phyloP scores from a whole-genome alignment of 1,140 invertebrate genomes.

The Carposina sasakii region DNA sequence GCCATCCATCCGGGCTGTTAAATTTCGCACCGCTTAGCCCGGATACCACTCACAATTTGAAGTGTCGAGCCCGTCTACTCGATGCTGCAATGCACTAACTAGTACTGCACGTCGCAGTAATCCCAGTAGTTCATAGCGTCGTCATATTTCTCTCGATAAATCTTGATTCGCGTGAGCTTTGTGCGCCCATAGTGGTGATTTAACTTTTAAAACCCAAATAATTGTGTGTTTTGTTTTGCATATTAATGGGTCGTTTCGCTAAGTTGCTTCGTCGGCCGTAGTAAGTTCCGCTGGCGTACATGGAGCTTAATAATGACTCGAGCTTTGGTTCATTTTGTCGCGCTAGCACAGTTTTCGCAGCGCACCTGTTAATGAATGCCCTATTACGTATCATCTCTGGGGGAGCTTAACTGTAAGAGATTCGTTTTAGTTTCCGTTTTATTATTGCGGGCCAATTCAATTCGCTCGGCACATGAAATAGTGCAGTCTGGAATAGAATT shows the following conservation, averaged over 20 bases:
- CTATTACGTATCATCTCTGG: constrained; percentile 24
- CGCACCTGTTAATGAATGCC: constrained; percentile 29
- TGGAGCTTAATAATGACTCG: constrained; percentile 37
- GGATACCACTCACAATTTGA: constrained; percentile 27
- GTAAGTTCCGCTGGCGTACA: constrained; percentile 37
- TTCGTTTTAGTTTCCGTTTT: too few relatives aligned
- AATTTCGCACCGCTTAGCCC: constrained; percentile 45
- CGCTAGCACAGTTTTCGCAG: constrained; percentile 24
- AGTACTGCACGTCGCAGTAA: constrained; percentile 10
- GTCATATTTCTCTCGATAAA: constrained; percentile 27
- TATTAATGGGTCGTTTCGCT: constrained; percentile 34
- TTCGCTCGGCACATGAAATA: too few relatives aligned
- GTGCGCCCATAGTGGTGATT: constrained; percentile 25
- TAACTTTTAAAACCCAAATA: constrained; percentile 43
- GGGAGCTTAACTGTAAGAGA: constrained; percentile 24
- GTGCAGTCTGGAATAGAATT: too few relatives aligned
- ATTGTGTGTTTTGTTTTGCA: constrained; percentile 46
- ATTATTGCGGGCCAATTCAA: too few relatives aligned
- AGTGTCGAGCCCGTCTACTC: constrained; percentile 25
- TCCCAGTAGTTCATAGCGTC: constrained; percentile 16
- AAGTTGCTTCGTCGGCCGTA: constrained; percentile 23
- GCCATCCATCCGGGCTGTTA: constrained; percentile 51
- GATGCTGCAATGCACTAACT: constrained; percentile 8
- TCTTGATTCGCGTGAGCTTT: constrained; percentile 27
- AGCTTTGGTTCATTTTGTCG: constrained; percentile 37